Percentiles rank a stretch among this genome's conserved stretches.
These are phyloP conservation scores for Zosterops pallidus DNA, from an alignment of 2,113 vertebrate genomes.

Conservation along the genomic window DNA sequence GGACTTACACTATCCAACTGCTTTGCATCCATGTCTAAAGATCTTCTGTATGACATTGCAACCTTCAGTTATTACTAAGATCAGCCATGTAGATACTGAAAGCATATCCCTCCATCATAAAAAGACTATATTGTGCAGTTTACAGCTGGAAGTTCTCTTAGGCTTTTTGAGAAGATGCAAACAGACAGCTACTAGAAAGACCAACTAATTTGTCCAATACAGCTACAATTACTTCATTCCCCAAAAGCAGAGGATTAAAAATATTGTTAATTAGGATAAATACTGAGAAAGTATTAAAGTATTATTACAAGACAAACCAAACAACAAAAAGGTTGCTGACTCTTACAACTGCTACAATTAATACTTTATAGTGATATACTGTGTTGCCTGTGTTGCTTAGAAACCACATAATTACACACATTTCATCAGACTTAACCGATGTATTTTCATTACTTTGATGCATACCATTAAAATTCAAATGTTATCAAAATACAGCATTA, in stretches of 20 bases:
- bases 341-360: background rate
- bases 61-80: background rate
- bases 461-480: background rate
- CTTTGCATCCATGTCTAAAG: background rate
- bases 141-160: background rate
- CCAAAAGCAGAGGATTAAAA: background rate
- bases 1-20: background rate
- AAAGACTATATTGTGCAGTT: background rate
- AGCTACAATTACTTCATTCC: background rate
- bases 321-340: background rate
- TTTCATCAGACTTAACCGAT: background rate
- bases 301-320: background rate
- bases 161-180: background rate
- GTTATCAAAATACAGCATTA: background rate
- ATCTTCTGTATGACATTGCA: background rate
- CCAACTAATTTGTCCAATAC: background rate
- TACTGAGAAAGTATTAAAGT: background rate
- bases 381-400: background rate
- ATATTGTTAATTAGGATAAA: background rate
- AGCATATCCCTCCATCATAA: background rate
- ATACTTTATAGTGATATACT: background rate
- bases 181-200: background rate
- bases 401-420: background rate
- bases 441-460: background rate
- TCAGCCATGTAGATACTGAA: background rate